These are phyloP conservation scores for Onchidella celtica DNA, from an alignment of 2,888 invertebrate species.

Conservation along the genomic window DNA sequence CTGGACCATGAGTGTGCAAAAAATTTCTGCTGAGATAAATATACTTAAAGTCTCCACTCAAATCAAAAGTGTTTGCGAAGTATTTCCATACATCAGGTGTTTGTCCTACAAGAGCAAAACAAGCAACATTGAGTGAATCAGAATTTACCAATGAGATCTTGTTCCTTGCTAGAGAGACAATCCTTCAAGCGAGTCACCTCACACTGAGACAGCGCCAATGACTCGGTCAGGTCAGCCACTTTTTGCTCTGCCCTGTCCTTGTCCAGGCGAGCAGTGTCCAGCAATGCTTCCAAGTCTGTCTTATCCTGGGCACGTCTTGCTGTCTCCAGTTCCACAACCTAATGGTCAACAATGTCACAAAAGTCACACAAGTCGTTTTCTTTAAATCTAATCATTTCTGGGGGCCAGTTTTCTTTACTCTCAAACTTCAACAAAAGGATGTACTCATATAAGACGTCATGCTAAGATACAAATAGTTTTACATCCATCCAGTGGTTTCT, in stretches of 20 bases:
- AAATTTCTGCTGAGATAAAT: too few species aligned
- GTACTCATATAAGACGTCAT: too few species aligned
- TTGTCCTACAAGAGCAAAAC: background rate
- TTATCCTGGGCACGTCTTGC: constrained; percentile 85
- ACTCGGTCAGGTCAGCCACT: constrained; percentile 79
- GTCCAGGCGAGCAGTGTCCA: constrained; percentile 84
- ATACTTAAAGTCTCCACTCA: too few species aligned
- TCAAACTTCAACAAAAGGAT: too few species aligned
- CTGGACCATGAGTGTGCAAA: too few species aligned
- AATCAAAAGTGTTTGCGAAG: background rate
- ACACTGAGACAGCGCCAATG: constrained; percentile 86
- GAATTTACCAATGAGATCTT: constrained; percentile 82
- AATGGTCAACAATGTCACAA: constrained; percentile 24
- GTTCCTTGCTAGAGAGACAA: constrained; percentile 85
- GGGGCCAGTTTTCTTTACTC: too few species aligned
- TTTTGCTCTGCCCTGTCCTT: constrained; percentile 85
- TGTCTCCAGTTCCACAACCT: constrained; percentile 83
- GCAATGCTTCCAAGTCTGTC: constrained; percentile 86
- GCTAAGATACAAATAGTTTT: too few species aligned
- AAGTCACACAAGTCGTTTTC: too few species aligned
- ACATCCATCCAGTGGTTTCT: too few species aligned
- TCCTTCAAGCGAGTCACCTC: constrained; percentile 86
- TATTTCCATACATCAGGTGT: background rate
- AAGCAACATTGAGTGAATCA: background rate
- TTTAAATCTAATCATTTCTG: too few species aligned